Percentiles rank a stretch among this genome's conserved stretches.
These are phyloP conservation scores for Apis mellifera DNA, from an alignment of 1,140 invertebrate genomes.

Conservation along the genomic window Amel_HAv3.1 CM009945.2:9404501-9405000, in stretches of 20 bases:
- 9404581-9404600: constrained; percentile 42
- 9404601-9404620: constrained; percentile 43
- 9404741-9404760: background rate
- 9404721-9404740: background rate
- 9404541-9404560: constrained; percentile 30
- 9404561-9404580: constrained; percentile 32
- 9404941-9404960: background rate
- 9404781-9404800: background rate
- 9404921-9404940: background rate
- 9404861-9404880: background rate
- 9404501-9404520: background rate
- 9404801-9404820: background rate
- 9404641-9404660: constrained; percentile 20
- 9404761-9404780: background rate
- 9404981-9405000: background rate
- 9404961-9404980: background rate
- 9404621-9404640: constrained; percentile 30
- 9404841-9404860: background rate
- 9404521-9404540: constrained; percentile 1
- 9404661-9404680: constrained; percentile 27
- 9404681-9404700: background rate
- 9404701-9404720: background rate
- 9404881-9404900: background rate
- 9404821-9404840: background rate
- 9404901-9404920: constrained; percentile 1